These are phyloP conservation scores for Bhutanitis thaidina DNA, from an alignment of 2,888 invertebrate species.

Conservation along the genomic window DNA sequence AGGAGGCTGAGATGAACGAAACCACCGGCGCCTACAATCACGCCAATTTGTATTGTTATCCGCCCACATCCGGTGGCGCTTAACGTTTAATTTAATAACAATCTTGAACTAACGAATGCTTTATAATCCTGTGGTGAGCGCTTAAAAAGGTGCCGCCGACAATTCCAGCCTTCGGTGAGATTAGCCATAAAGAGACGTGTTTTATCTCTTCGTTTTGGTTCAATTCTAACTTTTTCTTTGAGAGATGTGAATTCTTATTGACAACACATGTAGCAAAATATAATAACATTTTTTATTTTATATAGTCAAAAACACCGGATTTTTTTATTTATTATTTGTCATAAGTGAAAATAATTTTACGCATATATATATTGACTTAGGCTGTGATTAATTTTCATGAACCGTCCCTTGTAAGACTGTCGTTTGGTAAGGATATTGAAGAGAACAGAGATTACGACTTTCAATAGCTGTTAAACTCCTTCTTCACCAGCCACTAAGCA, in stretches of 20 bases:
- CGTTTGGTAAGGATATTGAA: no score
- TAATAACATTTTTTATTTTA: no score
- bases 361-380: no score
- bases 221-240: background rate
- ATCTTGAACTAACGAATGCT: slow-evolving; percentile 46
- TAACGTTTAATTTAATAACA: slow-evolving; percentile 33
- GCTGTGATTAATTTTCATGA: no score
- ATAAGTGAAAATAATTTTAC: no score
- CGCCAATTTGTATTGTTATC: slow-evolving; percentile 35
- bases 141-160: slow-evolving; percentile 44
- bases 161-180: slow-evolving; percentile 34
- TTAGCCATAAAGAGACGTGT: slow-evolving; percentile 37
- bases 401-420: no score
- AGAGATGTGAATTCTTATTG: background rate
- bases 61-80: slow-evolving; percentile 66
- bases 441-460: no score
- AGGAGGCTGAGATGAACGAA: slow-evolving; percentile 21
- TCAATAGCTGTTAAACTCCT: no score
- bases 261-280: no score
- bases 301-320: no score
- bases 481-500: no score
- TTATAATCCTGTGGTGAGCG: slow-evolving; percentile 44
- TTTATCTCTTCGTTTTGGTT: slow-evolving; percentile 11
- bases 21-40: slow-evolving; percentile 27
- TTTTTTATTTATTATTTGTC: no score